A percentile compares a stretch with the other conserved stretches of the same genome.
These are phyloP conservation scores for Pagrus major DNA, from an alignment of 2,113 vertebrate species.

Conservation along the genomic window DNA sequence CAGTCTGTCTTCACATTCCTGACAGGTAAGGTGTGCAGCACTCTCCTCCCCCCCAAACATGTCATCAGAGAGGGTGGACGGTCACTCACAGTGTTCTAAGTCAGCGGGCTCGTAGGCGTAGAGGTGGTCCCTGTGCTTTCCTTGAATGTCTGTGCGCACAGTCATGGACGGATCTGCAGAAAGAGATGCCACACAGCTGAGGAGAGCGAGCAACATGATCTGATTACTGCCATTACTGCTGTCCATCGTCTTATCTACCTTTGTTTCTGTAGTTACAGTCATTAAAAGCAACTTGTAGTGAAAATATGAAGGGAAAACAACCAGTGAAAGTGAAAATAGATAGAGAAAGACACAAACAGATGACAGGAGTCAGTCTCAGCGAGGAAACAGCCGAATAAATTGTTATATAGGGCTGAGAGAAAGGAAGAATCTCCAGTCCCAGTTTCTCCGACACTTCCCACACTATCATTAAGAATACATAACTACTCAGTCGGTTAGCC, in stretches of 20 bases:
- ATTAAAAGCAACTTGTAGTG: not conserved
- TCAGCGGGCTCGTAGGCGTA: conserved; percentile 76
- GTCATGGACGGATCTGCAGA: conserved; percentile 78
- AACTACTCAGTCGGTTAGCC: not conserved
- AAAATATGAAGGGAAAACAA: not conserved
- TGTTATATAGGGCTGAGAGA: not conserved
- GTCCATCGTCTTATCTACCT: not conserved
- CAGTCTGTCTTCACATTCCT: conserved; percentile 12
- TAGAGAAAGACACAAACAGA: not conserved
- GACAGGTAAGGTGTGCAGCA: conserved; percentile 3
- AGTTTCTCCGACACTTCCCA: not conserved
- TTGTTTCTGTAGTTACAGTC: not conserved
- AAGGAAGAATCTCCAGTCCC: not conserved
- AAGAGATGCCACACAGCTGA: not conserved
- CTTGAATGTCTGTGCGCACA: conserved; percentile 76
- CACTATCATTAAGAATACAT: not conserved
- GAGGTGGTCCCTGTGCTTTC: conserved; percentile 69
- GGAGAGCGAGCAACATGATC: not conserved
- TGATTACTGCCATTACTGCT: not conserved
- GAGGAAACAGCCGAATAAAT: not conserved
- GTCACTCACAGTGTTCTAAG: conserved; percentile 76
- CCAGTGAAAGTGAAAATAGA: not conserved
- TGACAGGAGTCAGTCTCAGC: not conserved
- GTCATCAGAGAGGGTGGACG: conserved; percentile 18
- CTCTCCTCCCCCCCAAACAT: not conserved